A percentile compares a stretch with the other conserved stretches of the same genome.
phyloP scores from a whole-genome alignment of 2,113 vertebrate species.

The Phyllostomus discolor region DNA sequence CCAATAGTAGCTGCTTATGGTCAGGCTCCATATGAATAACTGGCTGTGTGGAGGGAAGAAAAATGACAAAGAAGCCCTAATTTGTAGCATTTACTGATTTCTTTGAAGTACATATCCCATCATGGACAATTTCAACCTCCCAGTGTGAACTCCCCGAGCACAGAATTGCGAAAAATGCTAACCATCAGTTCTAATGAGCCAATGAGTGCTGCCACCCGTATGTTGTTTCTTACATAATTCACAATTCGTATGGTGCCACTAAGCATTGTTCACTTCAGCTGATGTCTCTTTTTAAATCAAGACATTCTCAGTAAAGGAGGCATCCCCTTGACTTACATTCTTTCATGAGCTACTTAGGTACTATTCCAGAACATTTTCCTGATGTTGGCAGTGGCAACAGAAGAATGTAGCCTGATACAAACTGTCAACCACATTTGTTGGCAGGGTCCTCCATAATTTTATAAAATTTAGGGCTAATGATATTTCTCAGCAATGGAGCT shows the following conservation, averaged over 20 bases:
- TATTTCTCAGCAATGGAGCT: neutral
- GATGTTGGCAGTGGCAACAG: neutral
- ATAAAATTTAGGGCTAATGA: neutral
- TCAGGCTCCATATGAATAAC: neutral
- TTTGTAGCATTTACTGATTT: neutral
- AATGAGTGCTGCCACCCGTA: too few species aligned
- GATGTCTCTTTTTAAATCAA: neutral
- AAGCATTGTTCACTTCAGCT: neutral
- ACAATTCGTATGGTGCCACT: neutral
- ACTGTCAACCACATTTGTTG: neutral
- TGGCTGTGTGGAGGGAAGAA: neutral
- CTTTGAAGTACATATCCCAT: neutral
- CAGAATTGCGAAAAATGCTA: neutral
- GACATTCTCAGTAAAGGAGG: neutral
- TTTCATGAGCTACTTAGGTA: neutral
- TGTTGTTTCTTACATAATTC: neutral
- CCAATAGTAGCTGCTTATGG: neutral
- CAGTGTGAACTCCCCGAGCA: neutral
- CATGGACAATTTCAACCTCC: neutral
- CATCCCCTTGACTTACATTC: neutral
- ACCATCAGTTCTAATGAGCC: neutral
- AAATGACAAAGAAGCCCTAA: neutral
- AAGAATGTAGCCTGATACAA: neutral
- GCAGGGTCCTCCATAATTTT: neutral
- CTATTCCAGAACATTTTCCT: neutral